Base-by-base conservation (phyloP, 2,113 vertebrate genomes). In the Poicephalus meyeri region DNA sequence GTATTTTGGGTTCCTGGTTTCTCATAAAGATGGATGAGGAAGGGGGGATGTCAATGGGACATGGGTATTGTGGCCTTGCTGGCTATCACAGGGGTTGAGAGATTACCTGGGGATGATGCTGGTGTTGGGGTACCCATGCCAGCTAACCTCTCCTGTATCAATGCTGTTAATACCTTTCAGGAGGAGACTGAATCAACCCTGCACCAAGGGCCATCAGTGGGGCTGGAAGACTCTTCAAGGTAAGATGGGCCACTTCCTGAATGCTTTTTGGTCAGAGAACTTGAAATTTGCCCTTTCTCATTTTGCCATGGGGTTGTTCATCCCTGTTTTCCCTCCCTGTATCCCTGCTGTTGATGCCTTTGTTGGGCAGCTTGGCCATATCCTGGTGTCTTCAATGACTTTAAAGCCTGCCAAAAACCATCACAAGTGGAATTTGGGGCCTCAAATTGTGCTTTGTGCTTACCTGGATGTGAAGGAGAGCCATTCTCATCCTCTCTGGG, bases 311-410 rank as follows among this genome's bases (percentile, higher is more conserved):
- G 37, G 5, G 11, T 35, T 65, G 25, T 7, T 6, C 5, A 21
- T 6, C 39, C 42, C 8, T 41, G 20, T 0, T 29, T 80, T 72
- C 29, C 20, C 13, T 9, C 74, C 19, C 41, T 46, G 33, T 20
- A 11, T 21, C 10, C 5, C 39, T 33, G 10, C 13, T 77, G 9
- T 11, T 26, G 29, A 2, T 60, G 35, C 13, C 58, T 84, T 1
- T 9, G 18, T 10, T 1, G 68, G 23, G 16, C 17, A 47, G 0
- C 56, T 78, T 47, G 63, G 11, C 47, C 11, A 1, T 1, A 2
- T 42, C 42, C 24, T 16, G 21, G 4, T 64, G 26, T 42, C 41
- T 58, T 31, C 74, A 9, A 8, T 3, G 29, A 71, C 15, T 37
- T 76, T 3, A 9, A 52, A 96, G 2, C 78, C 53, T 64, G 14